phyloP scores from a whole-genome alignment of 2,113 vertebrate genomes.

The Corythaixoides concolor region DNA sequence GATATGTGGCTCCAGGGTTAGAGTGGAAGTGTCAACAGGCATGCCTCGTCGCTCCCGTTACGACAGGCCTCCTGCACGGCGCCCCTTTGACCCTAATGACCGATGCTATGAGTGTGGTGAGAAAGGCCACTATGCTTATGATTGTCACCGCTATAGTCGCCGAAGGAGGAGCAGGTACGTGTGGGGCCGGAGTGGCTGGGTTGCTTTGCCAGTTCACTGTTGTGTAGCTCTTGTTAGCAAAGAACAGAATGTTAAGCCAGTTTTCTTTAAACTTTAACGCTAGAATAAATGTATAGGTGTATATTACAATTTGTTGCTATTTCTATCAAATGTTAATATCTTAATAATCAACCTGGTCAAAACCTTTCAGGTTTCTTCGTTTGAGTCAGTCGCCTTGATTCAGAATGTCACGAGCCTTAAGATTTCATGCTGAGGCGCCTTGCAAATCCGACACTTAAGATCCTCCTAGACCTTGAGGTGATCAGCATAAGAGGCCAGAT shows the following conservation, averaged over 20 bases:
- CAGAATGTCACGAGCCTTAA: constrained; percentile 94
- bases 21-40: constrained; percentile 83
- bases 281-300: constrained; percentile 23
- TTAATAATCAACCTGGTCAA: constrained; percentile 87
- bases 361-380: constrained; percentile 96
- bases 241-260: constrained; percentile 51
- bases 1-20: constrained; percentile 80
- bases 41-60: constrained; percentile 65
- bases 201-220: constrained; percentile 29
- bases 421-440: constrained; percentile 92
- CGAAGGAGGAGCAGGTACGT: constrained; percentile 85
- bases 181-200: constrained; percentile 12
- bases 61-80: constrained; percentile 38
- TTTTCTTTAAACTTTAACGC: neutral
- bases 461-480: constrained; percentile 92
- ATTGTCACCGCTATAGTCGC: constrained; percentile 87
- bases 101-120: constrained; percentile 89
- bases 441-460: constrained; percentile 92
- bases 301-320: constrained; percentile 72
- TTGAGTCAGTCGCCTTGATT: constrained; percentile 93
- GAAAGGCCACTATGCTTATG: constrained; percentile 90
- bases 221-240: constrained; percentile 68
- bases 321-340: constrained; percentile 71
- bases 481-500: constrained; percentile 93
- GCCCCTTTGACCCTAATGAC: constrained; percentile 88